Evolutionary conservation across 2,113 vertebrate species (phyloP), one percentile per base, ranked within the genome.

Genomic region (Centrocercus urophasianus): DNA sequence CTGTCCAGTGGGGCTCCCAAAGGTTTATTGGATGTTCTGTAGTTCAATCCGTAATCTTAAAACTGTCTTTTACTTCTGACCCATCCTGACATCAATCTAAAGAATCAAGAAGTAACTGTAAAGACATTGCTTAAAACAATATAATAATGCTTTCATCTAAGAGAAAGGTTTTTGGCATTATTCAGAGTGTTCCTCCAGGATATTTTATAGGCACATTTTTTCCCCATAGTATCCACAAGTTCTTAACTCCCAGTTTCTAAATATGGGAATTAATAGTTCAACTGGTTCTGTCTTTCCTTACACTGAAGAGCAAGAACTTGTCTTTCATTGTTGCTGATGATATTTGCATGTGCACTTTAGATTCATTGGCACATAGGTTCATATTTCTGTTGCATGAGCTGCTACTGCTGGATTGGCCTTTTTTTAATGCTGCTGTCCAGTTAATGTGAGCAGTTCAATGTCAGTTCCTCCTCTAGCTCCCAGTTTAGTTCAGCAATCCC

Each of bases 61-160:
- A 91, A 59, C 21, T 84, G 48, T 22, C 43, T 93, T 92, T 87
- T 93, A 8, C 71, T 85, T 57, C 54, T 76, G 25, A 61, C 32
- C 81, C 87, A 21, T 57, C 32, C 38, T 61, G 59, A 76, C 48
- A 57, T 72, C 59, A 72, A 0, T 34, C 59, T 65, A 27, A 85
- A 82, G 22, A 79, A 54, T 11, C 7, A 75, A 78, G 57, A 69
- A 57, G 22, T 52, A 69, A 36, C 20, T 19, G 3, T 17, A 57
- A 11, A 79, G 63, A n/a, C 34, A 30, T 25, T 66, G 18, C 20
- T 89, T 91, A 65, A 76, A 76, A 27, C 19, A 82, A 14, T 75
- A n/a, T 54, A 57, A 14, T 50, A 78, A 36, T 19, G 17, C 16
- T 72, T 84, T 79, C n/a, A 52, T 72, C 76, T 64, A 56, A 81